Percentiles rank a stretch among this genome's conserved stretches.
phyloP scores from a whole-genome alignment of 2,888 invertebrate species.

The Eugnorisma glareosa region DNA sequence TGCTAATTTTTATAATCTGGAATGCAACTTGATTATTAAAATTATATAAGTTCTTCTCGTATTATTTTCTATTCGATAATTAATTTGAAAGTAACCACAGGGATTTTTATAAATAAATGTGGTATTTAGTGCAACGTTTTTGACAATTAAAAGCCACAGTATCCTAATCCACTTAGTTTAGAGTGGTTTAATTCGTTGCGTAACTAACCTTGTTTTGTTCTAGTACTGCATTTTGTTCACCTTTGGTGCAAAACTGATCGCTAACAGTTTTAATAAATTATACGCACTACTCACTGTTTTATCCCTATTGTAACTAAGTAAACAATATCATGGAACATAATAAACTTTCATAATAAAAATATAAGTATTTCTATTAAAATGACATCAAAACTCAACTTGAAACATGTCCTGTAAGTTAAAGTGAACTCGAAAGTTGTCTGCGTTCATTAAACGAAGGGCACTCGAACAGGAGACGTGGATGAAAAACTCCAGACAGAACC shows the following conservation, averaged over 20 bases:
- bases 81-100: not conserved
- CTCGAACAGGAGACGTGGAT: conserved; percentile 56
- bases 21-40: not conserved
- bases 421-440: conserved; percentile 59
- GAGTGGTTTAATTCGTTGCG: conserved; percentile 18
- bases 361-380: conserved; percentile 33
- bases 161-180: not conserved
- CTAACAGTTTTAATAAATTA: not conserved
- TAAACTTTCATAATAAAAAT: conserved; percentile 1
- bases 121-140: not conserved
- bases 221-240: not conserved
- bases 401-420: conserved; percentile 45
- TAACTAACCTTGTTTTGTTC: conserved; percentile 15
- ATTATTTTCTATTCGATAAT: conserved; percentile 5
- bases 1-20: not conserved
- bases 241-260: not conserved
- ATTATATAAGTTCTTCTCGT: not conserved
- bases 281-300: not conserved
- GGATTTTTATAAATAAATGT: not conserved
- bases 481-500: conserved; percentile 59
- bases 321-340: not conserved
- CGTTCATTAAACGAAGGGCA: conserved; percentile 63
- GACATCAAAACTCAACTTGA: conserved; percentile 15
- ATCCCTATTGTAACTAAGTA: not conserved
- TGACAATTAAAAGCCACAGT: not conserved